Conservation (phyloP, 2,113 vertebrate genomes). For the Aramus guarauna region DNA sequence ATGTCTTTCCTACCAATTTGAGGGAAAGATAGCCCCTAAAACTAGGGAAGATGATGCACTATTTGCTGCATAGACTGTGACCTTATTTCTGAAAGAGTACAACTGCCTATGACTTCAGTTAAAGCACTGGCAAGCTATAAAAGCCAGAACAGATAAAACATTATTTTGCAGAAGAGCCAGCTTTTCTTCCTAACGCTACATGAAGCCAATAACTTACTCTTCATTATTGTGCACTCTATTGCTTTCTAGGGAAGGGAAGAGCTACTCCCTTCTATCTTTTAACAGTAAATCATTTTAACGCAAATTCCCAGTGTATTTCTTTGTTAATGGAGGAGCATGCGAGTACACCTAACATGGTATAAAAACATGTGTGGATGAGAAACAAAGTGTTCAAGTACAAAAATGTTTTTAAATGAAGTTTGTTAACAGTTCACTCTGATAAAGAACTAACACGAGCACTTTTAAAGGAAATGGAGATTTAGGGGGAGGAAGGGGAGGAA, state of each 20-base stretch:
- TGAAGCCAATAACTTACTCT: not conserved
- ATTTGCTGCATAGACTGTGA: not conserved
- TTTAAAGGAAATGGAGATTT: constrained; percentile 52
- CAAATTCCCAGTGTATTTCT: not conserved
- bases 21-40: not conserved
- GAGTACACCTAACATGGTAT: not conserved
- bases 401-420: not conserved
- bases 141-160: not conserved
- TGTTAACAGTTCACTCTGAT: not conserved
- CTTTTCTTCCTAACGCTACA: not conserved
- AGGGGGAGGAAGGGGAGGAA: constrained; percentile 49
- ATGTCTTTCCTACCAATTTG: rapidly evolving
- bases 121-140: not conserved
- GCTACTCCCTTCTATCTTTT: not conserved
- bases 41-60: not conserved
- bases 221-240: not conserved
- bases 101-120: not conserved
- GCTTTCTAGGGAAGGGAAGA: constrained; percentile 23
- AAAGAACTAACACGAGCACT: not conserved
- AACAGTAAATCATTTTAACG: not conserved
- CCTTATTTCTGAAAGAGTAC: not conserved
- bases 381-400: not conserved
- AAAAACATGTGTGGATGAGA: too few relatives aligned
- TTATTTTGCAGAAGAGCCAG: not conserved
- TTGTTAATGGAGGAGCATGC: not conserved